Base-by-base conservation (phyloP, 2,888 invertebrate genomes). In the Lithophane socia region DNA sequence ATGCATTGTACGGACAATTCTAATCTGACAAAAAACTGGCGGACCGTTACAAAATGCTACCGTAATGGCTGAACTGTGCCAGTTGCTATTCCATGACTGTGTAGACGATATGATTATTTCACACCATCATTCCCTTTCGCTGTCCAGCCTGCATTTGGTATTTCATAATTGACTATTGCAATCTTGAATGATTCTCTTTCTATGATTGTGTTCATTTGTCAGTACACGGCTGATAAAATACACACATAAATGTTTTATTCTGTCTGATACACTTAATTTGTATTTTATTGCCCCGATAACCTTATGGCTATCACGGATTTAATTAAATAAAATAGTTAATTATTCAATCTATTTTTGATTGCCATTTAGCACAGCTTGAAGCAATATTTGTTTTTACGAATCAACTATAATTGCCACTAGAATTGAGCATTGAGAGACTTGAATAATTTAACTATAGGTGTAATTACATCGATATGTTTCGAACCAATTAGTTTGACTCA, bases 1-100 rank as follows among this genome's bases (percentile, higher is more conserved):
- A 89, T 91, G 90, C 88, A 92, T 92, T 93, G 92, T 91, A 79
- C 83, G 81, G 82, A 85, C 89, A 87, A 90, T 88, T 90, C 89
- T 90, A 90, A 92, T 91, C 88, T 87, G 79, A 89, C 86, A 89
- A 90, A 91, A 92, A 90, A 88, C 88, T 85, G 73, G 75, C 72
- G 74, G 70, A 82, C 90, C 90, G 90, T 91, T 91, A 91, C 90
- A 83, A 89, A 88, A 87, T 85, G 88, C 90, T 89, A 90, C 90
- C 77, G 89, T 88, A 86, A 86, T 90, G 82, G 84, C 83, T 87
- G 83, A 86, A 83, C 79, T 86, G 76, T 85, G 85, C 77, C 75
- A 81, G 75, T 79, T 79, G 68, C 63, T 69, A 56, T 64, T 66
- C 76, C 67, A 85, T 85, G 80, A 72, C 18, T 77, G 58, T 77